A percentile compares a stretch with the other conserved stretches of the same genome.
Conservation (phyloP, 2,113 vertebrate species). For the Eulacestoma nigropectus region DNA sequence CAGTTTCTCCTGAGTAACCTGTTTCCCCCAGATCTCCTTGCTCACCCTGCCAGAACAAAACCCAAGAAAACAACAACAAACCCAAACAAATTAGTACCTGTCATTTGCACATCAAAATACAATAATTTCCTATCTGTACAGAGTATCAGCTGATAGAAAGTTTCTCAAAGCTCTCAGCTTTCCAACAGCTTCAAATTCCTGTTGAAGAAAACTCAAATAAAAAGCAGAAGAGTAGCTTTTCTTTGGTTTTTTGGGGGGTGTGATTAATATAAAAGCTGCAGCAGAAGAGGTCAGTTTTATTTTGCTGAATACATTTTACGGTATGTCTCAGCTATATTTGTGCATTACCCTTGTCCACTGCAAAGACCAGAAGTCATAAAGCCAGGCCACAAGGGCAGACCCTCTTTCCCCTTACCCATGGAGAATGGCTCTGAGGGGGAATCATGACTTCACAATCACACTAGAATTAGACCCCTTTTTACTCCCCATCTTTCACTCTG, state of each 20-base stretch:
- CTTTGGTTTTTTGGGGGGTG: neutral
- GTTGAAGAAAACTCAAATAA: neutral
- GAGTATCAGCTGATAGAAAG: neutral
- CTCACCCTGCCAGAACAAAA: constrained; percentile 48
- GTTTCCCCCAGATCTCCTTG: constrained; percentile 35
- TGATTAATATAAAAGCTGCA: neutral
- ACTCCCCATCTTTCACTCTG: neutral
- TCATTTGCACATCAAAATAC: neutral
- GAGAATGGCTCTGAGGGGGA: neutral
- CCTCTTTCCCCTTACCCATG: neutral
- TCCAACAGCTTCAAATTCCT: neutral
- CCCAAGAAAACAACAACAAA: neutral
- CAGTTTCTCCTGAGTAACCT: constrained; percentile 52
- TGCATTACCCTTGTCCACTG: neutral
- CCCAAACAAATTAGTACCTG: neutral
- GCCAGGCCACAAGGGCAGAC: neutral
- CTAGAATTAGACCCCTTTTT: neutral
- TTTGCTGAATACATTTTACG: neutral
- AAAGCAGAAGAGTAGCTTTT: neutral
- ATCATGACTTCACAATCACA: neutral
- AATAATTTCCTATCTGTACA: neutral
- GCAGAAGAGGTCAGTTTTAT: neutral
- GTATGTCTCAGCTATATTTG: neutral
- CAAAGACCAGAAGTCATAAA: neutral
- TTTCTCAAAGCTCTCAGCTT: neutral